Base-by-base conservation (phyloP, 2,888 invertebrate genomes). In the Tricholauxania praeusta region DNA sequence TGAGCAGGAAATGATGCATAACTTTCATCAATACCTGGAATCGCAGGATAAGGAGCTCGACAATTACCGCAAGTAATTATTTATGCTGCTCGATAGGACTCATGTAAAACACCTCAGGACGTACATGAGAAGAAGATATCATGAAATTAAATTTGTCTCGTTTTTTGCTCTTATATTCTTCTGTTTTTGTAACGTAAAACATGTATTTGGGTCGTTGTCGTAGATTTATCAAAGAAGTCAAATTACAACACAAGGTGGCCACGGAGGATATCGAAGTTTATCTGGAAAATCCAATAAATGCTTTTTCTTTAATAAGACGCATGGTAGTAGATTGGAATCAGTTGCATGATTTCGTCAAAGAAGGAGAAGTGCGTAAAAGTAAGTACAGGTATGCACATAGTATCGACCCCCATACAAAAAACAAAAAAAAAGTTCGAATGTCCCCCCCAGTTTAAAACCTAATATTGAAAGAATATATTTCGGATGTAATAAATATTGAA, bases 261-360 rank as follows among this genome's bases (percentile, higher is more conserved):
- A 90, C 91, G 82, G 89, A 90, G 74, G 93, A 94, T 82, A 91
- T 93, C 22, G 92, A 93, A 39, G 91, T 91, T 75, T 95, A 95
- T 82, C 88, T 96, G 78, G 91, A 93, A 1, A 96, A 97, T 86
- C 97, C 98, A 0, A 93, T 98, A 78, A 97, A 96, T 85, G 96
- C 96, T 1, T 98, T 95, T 86, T 91, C 96, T 19, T 89, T 97
- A 65, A 95, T 97, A 63, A 98, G 97, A 88, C 91, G 96, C 80
- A 89, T 98, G 81, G 96, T 96, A 1, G 91, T 93, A 3, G 97
- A 98, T n/a, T n/a, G n/a, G n/a, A n/a, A n/a, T n/a, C n/a, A n/a
- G n/a, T n/a, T n/a, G n/a, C n/a, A n/a, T n/a, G n/a, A n/a, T n/a
- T n/a, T n/a, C n/a, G n/a, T n/a, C n/a, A n/a, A n/a, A n/a, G n/a